Percentiles rank a stretch among this genome's conserved stretches.
phyloP scores from a whole-genome alignment of 2,797 vertebrate species.

The Hybognathus amarus region DNA sequence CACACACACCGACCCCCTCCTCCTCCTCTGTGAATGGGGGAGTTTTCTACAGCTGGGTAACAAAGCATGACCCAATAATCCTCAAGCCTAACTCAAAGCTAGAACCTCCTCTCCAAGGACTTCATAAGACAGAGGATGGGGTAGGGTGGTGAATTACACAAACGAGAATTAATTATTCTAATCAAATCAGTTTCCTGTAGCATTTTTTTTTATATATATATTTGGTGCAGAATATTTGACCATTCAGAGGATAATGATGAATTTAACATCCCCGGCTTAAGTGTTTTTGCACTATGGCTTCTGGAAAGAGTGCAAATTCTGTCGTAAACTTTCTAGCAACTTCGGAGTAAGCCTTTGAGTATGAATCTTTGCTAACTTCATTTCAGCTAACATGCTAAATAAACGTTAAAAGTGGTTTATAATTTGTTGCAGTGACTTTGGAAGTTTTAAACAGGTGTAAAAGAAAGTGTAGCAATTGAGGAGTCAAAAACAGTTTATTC shows the following conservation, averaged over 20 bases:
- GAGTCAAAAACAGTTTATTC: conserved; percentile 14
- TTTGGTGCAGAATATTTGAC: conserved; percentile 22
- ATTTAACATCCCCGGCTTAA: conserved; percentile 10
- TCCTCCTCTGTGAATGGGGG: conserved; percentile 70
- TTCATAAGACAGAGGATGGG: conserved; percentile 71
- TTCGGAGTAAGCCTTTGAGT: not conserved
- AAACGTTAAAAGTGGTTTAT: not conserved
- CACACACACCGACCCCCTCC: conserved; percentile 41
- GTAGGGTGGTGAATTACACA: conserved; percentile 59
- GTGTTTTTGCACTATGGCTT: not conserved
- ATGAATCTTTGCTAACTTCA: conserved; percentile 1
- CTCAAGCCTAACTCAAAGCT: conserved; percentile 80
- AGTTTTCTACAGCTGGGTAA: conserved; percentile 83
- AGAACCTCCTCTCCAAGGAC: conserved; percentile 77
- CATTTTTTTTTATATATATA: not conserved
- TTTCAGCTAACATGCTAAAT: conserved; percentile 2
- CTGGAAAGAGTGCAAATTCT: conserved; percentile 18
- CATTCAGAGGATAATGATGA: not conserved
- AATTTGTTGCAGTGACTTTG: not conserved
- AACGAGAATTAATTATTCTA: conserved; percentile 79
- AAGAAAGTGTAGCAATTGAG: not conserved
- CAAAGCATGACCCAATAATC: conserved; percentile 87
- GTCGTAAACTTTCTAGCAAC: conserved; percentile 17
- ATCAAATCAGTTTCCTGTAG: conserved; percentile 65
- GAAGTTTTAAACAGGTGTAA: conserved; percentile 9